phyloP scores from a whole-genome alignment of 2,797 vertebrate genomes.

The Coregonus suidteri region DNA sequence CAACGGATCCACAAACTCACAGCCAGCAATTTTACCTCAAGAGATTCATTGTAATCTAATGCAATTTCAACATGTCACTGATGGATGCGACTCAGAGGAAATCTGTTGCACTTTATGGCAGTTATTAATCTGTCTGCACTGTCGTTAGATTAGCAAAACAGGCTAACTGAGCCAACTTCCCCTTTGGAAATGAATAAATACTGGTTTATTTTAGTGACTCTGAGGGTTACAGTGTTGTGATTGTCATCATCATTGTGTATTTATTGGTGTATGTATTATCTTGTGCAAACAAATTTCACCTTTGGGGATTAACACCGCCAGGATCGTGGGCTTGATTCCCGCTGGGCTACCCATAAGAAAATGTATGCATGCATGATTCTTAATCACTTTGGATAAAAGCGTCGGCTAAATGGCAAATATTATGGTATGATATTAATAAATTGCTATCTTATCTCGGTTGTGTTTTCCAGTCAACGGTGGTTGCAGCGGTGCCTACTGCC shows the following conservation, averaged over 20 bases:
- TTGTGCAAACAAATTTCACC: neutral
- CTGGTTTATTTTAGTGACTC: neutral
- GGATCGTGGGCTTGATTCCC: no score
- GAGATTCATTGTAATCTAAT: constrained; percentile 59
- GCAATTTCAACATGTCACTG: constrained; percentile 61
- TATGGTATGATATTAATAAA: neutral
- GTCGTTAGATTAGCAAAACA: constrained; percentile 30
- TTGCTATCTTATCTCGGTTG: constrained; percentile 15
- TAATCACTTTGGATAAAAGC: neutral
- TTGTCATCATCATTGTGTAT: neutral
- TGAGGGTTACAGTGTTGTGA: neutral
- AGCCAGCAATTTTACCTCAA: constrained; percentile 53
- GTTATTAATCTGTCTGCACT: constrained; percentile 33
- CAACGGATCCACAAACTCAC: constrained; percentile 35
- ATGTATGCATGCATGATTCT: neutral
- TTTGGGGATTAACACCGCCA: neutral
- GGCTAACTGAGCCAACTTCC: constrained; percentile 16
- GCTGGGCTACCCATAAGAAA: no score
- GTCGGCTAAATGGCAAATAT: neutral
- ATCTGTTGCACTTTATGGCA: constrained; percentile 32
- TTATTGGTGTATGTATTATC: neutral
- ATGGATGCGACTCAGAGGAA: constrained; percentile 40
- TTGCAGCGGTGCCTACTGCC: constrained; percentile 79
- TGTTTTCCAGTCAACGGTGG: constrained; percentile 78
- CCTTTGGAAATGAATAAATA: neutral